Base-by-base conservation (phyloP, 2,888 invertebrate genomes). In the Lutraria lutraria region DNA sequence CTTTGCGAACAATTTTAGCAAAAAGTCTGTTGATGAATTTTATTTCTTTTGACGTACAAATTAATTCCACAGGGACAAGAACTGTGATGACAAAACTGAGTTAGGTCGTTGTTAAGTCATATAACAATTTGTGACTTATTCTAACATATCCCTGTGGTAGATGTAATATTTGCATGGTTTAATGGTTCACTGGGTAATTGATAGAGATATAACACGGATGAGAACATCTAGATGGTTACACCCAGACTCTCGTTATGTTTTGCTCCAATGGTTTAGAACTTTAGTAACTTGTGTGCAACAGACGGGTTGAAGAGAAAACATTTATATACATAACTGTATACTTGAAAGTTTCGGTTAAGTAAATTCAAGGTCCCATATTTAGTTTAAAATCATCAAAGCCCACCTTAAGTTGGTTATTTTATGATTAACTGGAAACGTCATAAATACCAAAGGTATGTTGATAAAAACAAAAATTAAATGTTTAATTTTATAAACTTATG, bases 241-340 rank as follows among this genome's bases (percentile, higher is more conserved):
- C 85, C 85, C 85, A 85, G 76, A 54, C 21, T 85, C 54, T 43
- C 12, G 13, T 52, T 54, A 52, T 29, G 68, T n/a, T 53, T 79
- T 52, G 56, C 85, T 85, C 72, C 34, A 85, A 19, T 85, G 56
- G 54, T 25, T 63, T 43, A 34, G 34, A 79, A 79, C 31, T 34
- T 79, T 15, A 79, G 25, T 68, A 1, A 1, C 25, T 25, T 25
- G 12, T 68, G 63, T 68, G n/a, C 63, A 68, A 6, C 25, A 8
- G 25, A n/a, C 25, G 25, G 63, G 12, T 25, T 68, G 43, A 4
- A 43, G 43, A 43, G 4, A 43, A 43, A 43, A 43, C 8, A 43
- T 8, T 4, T 43, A n/a, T 43, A 43, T 43, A 43, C 43, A 43
- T 43, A 43, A 43, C 43, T 43, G 43, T 43, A 43, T 43, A 43